Evolutionary conservation across 2,888 invertebrate genomes (phyloP).

Genomic region (Dicyrtoma fusca): DNA sequence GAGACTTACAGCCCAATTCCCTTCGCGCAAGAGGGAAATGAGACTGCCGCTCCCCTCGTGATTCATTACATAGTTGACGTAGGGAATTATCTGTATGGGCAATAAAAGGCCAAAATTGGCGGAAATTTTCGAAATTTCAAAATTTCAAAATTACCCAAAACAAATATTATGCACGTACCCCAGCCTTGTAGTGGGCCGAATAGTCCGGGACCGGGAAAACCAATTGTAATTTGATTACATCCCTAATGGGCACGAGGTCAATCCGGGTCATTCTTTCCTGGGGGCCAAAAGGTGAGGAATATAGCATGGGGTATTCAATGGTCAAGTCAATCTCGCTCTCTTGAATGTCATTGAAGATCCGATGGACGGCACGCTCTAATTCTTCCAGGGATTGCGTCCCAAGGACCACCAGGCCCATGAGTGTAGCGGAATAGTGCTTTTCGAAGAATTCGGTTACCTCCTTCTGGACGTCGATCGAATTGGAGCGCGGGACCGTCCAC

Average conservation of each 20-base stretch:
- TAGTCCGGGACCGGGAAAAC: constrained; percentile 81
- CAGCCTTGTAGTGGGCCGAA: constrained; percentile 76
- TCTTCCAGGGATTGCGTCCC: constrained; percentile 92
- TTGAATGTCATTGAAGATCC: constrained; percentile 74
- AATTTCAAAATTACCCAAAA: background rate
- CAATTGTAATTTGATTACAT: constrained; percentile 17
- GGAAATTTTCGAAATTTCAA: background rate
- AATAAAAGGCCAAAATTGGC: no score
- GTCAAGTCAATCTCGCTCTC: constrained; percentile 75
- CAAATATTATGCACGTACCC: constrained; percentile 64
- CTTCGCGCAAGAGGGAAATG: constrained; percentile 79
- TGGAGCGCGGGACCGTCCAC: constrained; percentile 73
- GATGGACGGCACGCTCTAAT: constrained; percentile 75
- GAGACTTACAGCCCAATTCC: constrained; percentile 89
- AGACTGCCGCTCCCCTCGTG: constrained; percentile 95
- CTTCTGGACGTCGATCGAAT: constrained; percentile 79
- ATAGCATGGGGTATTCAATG: constrained; percentile 41
- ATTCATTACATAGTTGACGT: constrained; percentile 86
- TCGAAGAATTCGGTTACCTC: constrained; percentile 86
- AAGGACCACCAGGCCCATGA: constrained; percentile 85
- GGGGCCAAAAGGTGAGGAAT: constrained; percentile 73
- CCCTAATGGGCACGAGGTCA: constrained; percentile 75
- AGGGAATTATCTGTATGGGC: constrained; percentile 81
- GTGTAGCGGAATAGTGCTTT: constrained; percentile 90
- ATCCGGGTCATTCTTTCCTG: constrained; percentile 72